Conservation (phyloP, 2,113 vertebrate genomes). For the Haplotaxodon microlepis region DNA sequence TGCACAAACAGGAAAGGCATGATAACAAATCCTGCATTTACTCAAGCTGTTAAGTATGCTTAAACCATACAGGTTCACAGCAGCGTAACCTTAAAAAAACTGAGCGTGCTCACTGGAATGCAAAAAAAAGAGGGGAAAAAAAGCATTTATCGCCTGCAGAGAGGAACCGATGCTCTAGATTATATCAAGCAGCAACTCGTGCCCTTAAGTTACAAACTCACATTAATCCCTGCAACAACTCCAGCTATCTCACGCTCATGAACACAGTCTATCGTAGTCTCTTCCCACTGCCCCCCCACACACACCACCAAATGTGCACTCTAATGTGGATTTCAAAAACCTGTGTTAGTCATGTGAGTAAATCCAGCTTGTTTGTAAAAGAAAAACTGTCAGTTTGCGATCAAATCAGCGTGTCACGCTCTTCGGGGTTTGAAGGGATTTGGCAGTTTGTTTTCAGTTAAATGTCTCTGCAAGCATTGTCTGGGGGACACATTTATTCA, state of each 20-base stretch:
- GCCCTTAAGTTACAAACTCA: constrained; percentile 28
- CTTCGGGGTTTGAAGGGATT: neutral
- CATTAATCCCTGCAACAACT: constrained; percentile 19
- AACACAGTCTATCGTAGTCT: neutral
- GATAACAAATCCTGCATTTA: neutral
- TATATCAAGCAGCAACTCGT: neutral
- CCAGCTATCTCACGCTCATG: neutral
- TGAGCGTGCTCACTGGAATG: neutral
- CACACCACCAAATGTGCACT: neutral
- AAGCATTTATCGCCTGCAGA: constrained; percentile 11
- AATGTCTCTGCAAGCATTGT: neutral
- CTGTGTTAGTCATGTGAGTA: neutral
- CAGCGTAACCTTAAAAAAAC: neutral
- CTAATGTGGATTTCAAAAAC: neutral
- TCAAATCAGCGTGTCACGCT: neutral
- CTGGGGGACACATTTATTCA: neutral
- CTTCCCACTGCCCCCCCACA: neutral
- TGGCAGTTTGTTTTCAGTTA: neutral
- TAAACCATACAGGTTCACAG: neutral
- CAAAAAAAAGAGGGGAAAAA: neutral
- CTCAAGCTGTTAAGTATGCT: neutral
- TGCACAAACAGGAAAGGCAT: neutral
- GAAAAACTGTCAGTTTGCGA: neutral
- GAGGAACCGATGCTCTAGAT: constrained; percentile 20
- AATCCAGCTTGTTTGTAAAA: neutral